These are phyloP conservation scores for Aquatica leii DNA, from an alignment of 2,888 invertebrate genomes.

Conservation along the genomic window DNA sequence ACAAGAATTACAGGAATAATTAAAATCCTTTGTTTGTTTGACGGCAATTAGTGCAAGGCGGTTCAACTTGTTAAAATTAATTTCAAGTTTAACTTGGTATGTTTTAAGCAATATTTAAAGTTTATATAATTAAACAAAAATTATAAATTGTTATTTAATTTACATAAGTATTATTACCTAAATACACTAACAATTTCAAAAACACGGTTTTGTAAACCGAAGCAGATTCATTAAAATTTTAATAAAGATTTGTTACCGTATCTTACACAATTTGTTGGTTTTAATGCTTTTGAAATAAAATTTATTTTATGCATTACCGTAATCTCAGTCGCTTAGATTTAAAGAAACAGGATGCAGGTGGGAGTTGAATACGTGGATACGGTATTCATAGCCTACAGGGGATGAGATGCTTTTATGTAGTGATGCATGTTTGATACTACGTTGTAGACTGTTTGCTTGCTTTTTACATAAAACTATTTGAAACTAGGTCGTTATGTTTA, in stretches of 20 bases:
- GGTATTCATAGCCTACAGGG: slow-evolving; percentile 22
- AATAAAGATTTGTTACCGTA: background rate
- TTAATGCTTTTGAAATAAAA: slow-evolving; percentile 7
- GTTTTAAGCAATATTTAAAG: too few relatives aligned
- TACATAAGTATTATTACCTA: too few relatives aligned
- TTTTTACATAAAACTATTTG: slow-evolving; percentile 14
- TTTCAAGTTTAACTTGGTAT: too few relatives aligned
- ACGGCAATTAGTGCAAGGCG: too few relatives aligned
- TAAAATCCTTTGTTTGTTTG: too few relatives aligned
- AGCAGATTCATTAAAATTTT: slow-evolving; percentile 2
- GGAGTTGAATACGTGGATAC: slow-evolving; percentile 20
- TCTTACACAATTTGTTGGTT: slow-evolving; percentile 3
- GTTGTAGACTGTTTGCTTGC: slow-evolving; percentile 18
- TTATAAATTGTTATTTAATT: too few relatives aligned
- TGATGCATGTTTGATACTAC: slow-evolving; percentile 21
- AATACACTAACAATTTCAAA: too few relatives aligned
- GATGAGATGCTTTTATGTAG: slow-evolving; percentile 26
- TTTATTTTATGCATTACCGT: slow-evolving; percentile 20
- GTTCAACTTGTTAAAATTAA: too few relatives aligned
- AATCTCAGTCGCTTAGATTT: slow-evolving; percentile 22
- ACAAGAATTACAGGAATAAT: too few relatives aligned
- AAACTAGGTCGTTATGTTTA: slow-evolving; percentile 12
- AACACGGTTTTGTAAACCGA: background rate
- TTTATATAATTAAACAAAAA: too few relatives aligned
- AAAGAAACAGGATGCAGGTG: slow-evolving; percentile 26